Base-by-base conservation (phyloP, 2,888 invertebrate species). In the Acleris holmiana region DNA sequence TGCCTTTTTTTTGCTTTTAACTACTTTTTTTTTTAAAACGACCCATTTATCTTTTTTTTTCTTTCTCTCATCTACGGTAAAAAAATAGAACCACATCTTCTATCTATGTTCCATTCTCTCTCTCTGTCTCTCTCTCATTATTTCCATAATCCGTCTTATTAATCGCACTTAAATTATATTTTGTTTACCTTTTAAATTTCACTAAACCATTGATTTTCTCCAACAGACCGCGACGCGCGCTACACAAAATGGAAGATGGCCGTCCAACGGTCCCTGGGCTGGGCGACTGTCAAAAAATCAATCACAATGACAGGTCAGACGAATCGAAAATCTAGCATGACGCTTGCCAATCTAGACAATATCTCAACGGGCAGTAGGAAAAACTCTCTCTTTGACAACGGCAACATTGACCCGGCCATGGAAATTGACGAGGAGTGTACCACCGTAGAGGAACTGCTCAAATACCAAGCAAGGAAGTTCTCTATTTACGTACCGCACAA, bases 191-290 rank as follows among this genome's bases (percentile, higher is more conserved):
- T 40, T 40, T 2, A 40, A 15, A 40, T 15, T 40, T 15, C 8
- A 23, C 18, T 49, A 7, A 25, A 25, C 8, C 25, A 3, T 25
- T 7, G 6, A 25, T n/a, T 67, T 67, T 64, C 69, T 51, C 56
- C 84, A 84, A 2, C 86, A 96, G 97, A 98, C 81, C 95, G 98
- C 62, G 95, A 97, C 80, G 93, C 94, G 4, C 94, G 98, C 68
- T 98, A 97, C 85, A 96, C 95, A 7, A 96, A 97, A 87, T 99
- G 99, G 99, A 98, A 98, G 89, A 97, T 97, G 95, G 99, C 99
- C 0, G 98, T 99, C 2, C 95, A 98, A 78, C 94, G 98, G 35
- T 97, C 98, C 44, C 94, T 98, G 73, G 97, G 97, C 68, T 99
- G 99, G 99, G 96, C 96, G 19, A 93, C 95, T 0, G 93, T 94